Percentiles rank a stretch among this genome's conserved stretches.
These are phyloP conservation scores for Pissodes strobi DNA, from an alignment of 1,140 invertebrate species.

Conservation along the genomic window DNA sequence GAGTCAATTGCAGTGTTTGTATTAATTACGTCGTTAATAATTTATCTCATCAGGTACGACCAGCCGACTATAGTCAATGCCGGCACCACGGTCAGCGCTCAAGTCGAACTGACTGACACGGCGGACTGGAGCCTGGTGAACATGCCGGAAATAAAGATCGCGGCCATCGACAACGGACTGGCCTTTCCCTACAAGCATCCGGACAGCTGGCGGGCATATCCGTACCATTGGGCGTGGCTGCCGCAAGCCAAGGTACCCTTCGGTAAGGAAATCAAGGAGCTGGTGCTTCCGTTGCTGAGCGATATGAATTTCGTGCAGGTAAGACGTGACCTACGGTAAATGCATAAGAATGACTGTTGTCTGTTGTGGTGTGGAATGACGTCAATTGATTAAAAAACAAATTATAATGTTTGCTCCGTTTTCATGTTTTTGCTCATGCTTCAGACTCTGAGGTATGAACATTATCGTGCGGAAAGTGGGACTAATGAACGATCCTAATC, in stretches of 20 bases:
- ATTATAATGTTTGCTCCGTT: too few relatives aligned
- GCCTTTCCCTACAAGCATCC: constrained; percentile 99
- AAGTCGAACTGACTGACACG: constrained; percentile 46
- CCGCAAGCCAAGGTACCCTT: constrained; percentile 96
- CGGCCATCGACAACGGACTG: constrained; percentile 98
- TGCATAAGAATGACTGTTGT: too few relatives aligned
- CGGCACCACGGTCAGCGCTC: constrained; percentile 39
- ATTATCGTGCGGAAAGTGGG: too few relatives aligned
- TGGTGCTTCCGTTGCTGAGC: constrained; percentile 87
- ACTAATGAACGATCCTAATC: too few relatives aligned
- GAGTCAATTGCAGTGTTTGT: too few relatives aligned
- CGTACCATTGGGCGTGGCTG: constrained; percentile 99
- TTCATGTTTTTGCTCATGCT: too few relatives aligned
- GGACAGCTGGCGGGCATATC: constrained; percentile 99
- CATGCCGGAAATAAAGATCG: constrained; percentile 81
- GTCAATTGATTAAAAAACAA: too few relatives aligned
- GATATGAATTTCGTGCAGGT: constrained; percentile 93
- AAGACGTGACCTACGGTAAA: too few relatives aligned
- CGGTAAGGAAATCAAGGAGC: constrained; percentile 85
- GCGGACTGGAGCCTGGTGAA: constrained; percentile 70
- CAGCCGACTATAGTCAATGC: constrained; percentile 62
- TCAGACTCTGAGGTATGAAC: too few relatives aligned
- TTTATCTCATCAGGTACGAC: constrained; percentile 65
- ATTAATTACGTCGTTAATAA: too few relatives aligned
- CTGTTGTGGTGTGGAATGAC: too few relatives aligned